Base-by-base conservation (phyloP, 2,113 vertebrate species). In the Nesospiza acunhae region DNA sequence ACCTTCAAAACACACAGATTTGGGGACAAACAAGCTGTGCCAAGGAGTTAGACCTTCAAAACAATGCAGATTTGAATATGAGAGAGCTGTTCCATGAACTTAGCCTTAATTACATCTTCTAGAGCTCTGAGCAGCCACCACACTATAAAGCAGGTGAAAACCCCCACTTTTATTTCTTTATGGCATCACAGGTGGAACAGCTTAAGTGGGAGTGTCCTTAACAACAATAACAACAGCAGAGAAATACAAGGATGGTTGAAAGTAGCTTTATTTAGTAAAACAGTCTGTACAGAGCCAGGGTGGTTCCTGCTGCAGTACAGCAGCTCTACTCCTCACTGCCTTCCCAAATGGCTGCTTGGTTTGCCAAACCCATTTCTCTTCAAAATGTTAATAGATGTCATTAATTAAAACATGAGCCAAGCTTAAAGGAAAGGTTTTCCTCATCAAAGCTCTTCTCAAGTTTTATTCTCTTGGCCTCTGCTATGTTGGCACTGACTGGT, bases 361-460 rank as follows among this genome's bases (percentile, higher is more conserved):
- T 63, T 92, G 94, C 96, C 85, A 93, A 92, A 95, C 18, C n/a
- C 63, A 62, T 69, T 77, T 47, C 74, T 92, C 90, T 86, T 50
- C 75, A 74, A 64, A 90, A 90, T 58, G 75, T 73, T 94, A 89
- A 93, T 82, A 93, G 67, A 73, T 77, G 58, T 79, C 59, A 60
- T 87, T 17, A 87, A 93, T 74, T 67, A 77, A 84, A 94, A 37
- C 69, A 47, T 0, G 35, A 90, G 64, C 84, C 67, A 82, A 68
- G 50, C 69, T 69, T 78, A 30, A 93, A 77, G 80, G 46, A 66
- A 84, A 87, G 77, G 33, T 49, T 92, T 88, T 87, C 75, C 58
- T 89, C 60, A 92, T 79, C 53, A 42, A 69, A 79, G 49, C 49
- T 82, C 69, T 94, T 35, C 58, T 60, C 0, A 73, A 89, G 78